Evolutionary conservation across 2,888 invertebrate genomes (phyloP), one percentile per base, ranked within the genome.

Genomic region (Halocaridina rubra): DNA sequence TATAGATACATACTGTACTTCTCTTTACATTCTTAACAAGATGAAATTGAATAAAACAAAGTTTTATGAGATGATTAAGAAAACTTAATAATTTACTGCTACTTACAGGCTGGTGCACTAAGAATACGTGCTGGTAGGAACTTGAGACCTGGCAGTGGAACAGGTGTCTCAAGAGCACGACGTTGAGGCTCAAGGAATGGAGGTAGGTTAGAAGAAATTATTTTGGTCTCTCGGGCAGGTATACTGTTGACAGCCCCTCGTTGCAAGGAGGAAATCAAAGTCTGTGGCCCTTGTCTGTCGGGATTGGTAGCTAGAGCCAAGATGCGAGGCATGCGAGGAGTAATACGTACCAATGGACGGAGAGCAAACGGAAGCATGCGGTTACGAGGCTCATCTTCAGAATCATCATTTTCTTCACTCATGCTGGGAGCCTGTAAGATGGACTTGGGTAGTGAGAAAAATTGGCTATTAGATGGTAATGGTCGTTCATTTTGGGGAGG

Each of bases 101-200:
- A 76, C 86, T 84, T 77, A 64, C 82, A 80, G 39, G 75, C 79
- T 33, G 86, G 72, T 22, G 80, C 72, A 57, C 61, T 29, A 7
- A 80, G 64, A 27, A 87, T 27, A 24, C 61, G 53, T 19, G 72
- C 72, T 4, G 77, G 86, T 19, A 53, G 81, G 59, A 86, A 59
- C 22, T 57, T 72, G 64, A 82, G 27, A 33, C 64, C 13, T 1
- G 86, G 79, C 16, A 86, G 86, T 13, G 72, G 46, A n/a, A 88
- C 77, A 32, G 88, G 88, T 64, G 39, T 19, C 22, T 78, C 57
- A 10, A 86, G 78, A 57, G 88, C 88, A n/a, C 88, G 80, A n/a
- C 80, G 72, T 27, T 46, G 39, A 2, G 88, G 82, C 46, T 86
- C 86, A 8, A 82, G 86, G 32, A 81, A 39, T 4, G 69, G 39